phyloP scores from a whole-genome alignment of 2,113 vertebrate species.

The Theropithecus gelada region DNA sequence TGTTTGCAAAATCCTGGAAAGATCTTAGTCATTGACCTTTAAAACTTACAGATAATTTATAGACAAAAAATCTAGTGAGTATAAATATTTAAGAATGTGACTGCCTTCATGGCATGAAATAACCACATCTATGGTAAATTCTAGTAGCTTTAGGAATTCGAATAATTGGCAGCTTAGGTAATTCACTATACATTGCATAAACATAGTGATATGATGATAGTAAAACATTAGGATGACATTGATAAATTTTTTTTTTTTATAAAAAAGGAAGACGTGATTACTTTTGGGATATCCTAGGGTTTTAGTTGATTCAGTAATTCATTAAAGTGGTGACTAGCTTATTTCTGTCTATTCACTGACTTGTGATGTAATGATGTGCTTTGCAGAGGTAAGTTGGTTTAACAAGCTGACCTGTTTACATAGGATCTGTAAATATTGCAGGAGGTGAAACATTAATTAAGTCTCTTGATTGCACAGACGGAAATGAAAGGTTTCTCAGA shows the following conservation, averaged over 20 bases:
- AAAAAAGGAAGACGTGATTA: neutral
- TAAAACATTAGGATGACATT: neutral
- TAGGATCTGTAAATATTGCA: constrained; percentile 84
- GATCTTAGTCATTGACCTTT: neutral
- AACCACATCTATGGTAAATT: neutral
- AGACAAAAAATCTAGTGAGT: neutral
- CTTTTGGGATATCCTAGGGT: neutral
- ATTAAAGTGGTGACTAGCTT: constrained; percentile 18
- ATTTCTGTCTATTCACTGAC: constrained; percentile 68
- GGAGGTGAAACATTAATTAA: constrained; percentile 81
- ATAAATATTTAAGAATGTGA: neutral
- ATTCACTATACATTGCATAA: neutral
- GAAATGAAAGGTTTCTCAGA: constrained; percentile 66
- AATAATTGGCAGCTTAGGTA: neutral
- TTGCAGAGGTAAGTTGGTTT: constrained; percentile 66
- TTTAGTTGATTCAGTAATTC: constrained; percentile 52
- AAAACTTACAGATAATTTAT: neutral
- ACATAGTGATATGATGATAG: neutral
- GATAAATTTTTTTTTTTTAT: neutral
- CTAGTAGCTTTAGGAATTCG: neutral
- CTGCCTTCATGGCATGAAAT: neutral
- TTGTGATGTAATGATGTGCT: constrained; percentile 55
- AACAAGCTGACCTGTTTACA: constrained; percentile 77
- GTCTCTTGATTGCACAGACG: constrained; percentile 72
- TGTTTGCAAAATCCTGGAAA: neutral